phyloP scores from a whole-genome alignment of 2,888 invertebrate species.

The Dioctria linearis region DNA sequence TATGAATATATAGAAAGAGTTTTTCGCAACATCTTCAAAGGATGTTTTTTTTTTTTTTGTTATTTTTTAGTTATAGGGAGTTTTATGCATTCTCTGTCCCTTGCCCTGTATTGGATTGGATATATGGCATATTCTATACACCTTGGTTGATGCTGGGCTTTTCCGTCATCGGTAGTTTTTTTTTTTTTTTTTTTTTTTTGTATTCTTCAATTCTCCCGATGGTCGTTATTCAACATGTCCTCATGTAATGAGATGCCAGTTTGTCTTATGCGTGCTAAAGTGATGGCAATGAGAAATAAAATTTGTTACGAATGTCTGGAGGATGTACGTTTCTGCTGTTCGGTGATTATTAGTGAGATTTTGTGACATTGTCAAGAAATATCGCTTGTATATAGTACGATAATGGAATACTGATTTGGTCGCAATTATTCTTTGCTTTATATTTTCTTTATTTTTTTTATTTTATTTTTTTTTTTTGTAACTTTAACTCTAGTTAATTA shows the following conservation, averaged over 20 bases:
- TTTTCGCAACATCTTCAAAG: slow-evolving; percentile 47
- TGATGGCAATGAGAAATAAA: slow-evolving; percentile 54
- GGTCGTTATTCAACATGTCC: slow-evolving; percentile 54
- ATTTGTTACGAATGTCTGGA: slow-evolving; percentile 47
- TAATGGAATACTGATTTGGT: slow-evolving; percentile 12
- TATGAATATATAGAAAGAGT: not conserved
- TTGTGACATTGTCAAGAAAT: slow-evolving; percentile 24
- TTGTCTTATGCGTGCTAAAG: slow-evolving; percentile 56
- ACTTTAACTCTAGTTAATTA: too few species aligned
- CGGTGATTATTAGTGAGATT: slow-evolving; percentile 26
- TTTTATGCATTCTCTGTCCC: not conserved
- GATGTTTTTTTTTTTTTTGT: slow-evolving; percentile 16
- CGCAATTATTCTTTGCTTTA: not conserved
- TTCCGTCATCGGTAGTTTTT: slow-evolving; percentile 1
- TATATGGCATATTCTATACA: too few species aligned
- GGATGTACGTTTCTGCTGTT: slow-evolving; percentile 18
- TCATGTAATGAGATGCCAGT: slow-evolving; percentile 55
- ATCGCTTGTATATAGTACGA: slow-evolving; percentile 5
- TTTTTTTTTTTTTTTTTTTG: slow-evolving; percentile 8
- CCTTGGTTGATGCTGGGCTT: not conserved
- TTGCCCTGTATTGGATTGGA: not conserved
- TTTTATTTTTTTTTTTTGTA: too few species aligned
- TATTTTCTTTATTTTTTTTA: too few species aligned
- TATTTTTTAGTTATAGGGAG: slow-evolving; percentile 14
- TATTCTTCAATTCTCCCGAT: slow-evolving; percentile 16